Conservation (phyloP, 30 jellyfish, hydroid and myxozoan species). For the Cassiopea xamachana region DNA sequence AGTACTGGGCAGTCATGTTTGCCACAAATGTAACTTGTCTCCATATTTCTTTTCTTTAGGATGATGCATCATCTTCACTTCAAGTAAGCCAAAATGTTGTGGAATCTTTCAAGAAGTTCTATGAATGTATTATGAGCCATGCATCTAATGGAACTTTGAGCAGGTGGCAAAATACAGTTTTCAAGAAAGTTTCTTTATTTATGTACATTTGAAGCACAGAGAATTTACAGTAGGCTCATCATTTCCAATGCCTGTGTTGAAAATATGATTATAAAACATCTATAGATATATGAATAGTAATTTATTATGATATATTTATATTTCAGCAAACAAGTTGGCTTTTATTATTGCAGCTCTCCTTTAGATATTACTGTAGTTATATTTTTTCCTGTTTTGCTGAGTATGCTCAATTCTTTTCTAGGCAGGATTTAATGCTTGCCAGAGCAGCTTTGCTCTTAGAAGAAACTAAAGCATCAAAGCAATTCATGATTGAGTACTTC, state of each 20-base stretch:
- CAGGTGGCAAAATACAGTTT: not conserved
- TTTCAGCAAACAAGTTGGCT: too few species aligned
- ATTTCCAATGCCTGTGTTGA: too few species aligned
- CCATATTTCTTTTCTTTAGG: not conserved
- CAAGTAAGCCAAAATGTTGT: constrained; percentile 33
- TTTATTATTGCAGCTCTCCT: not conserved
- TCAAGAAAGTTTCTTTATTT: not conserved
- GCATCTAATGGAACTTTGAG: constrained; percentile 1
- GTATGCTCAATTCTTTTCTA: not conserved
- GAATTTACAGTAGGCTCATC: too few species aligned
- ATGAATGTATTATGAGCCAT: constrained; percentile 21
- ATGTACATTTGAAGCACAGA: too few species aligned
- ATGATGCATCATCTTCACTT: constrained; percentile 9
- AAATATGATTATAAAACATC: too few species aligned
- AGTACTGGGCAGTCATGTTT: too few species aligned
- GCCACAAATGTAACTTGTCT: not conserved
- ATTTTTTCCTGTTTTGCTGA: not conserved
- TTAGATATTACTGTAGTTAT: not conserved
- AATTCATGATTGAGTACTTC: constrained; percentile 40
- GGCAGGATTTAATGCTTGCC: constrained; percentile 58
- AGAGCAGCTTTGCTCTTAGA: constrained; percentile 67
- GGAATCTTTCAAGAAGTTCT: constrained; percentile 22
- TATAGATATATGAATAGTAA: too few species aligned
- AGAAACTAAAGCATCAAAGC: constrained; percentile 47
- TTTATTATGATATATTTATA: too few species aligned